Conservation (phyloP, 92 coral and sea anemone species). For the Porites rus region DNA sequence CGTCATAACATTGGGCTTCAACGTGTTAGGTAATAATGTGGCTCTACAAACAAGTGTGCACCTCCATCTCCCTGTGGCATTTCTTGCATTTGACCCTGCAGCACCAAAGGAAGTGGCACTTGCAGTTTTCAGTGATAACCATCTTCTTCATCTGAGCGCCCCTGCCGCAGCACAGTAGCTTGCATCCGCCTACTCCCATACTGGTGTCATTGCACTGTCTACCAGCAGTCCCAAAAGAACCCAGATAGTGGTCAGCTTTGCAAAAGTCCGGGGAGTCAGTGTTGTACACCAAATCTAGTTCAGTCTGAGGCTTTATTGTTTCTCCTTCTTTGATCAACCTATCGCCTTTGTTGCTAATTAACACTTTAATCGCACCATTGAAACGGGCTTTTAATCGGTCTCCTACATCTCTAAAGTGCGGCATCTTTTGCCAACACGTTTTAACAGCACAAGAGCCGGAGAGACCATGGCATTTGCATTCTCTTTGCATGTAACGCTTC, state of each 20-base stretch:
- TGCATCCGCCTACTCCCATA: conserved; percentile 89
- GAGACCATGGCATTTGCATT: conserved; percentile 96
- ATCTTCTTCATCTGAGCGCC: conserved; percentile 53
- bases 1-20: not conserved
- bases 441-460: conserved; percentile 81
- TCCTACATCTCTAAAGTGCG: conserved; percentile 77
- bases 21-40: not conserved
- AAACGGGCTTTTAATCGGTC: conserved; percentile 80
- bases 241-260: conserved; percentile 66
- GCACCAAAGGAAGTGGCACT: conserved; percentile 92
- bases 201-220: conserved; percentile 86
- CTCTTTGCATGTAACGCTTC: conserved; percentile 70
- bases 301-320: conserved; percentile 88
- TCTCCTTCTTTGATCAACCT: conserved; percentile 71
- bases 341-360: conserved; percentile 79
- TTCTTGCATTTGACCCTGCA: conserved; percentile 84
- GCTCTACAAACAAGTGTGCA: conserved; percentile 66
- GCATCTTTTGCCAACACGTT: conserved; percentile 89
- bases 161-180: conserved; percentile 86
- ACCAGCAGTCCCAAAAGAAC: conserved; percentile 91
- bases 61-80: conserved; percentile 62
- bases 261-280: conserved; percentile 94
- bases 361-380: conserved; percentile 92
- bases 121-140: conserved; percentile 68
- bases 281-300: conserved; percentile 89